A percentile compares a stretch with the other conserved stretches of the same genome.
phyloP scores from a whole-genome alignment of 2,797 vertebrate species.

The Euphonia xanthogaster region DNA sequence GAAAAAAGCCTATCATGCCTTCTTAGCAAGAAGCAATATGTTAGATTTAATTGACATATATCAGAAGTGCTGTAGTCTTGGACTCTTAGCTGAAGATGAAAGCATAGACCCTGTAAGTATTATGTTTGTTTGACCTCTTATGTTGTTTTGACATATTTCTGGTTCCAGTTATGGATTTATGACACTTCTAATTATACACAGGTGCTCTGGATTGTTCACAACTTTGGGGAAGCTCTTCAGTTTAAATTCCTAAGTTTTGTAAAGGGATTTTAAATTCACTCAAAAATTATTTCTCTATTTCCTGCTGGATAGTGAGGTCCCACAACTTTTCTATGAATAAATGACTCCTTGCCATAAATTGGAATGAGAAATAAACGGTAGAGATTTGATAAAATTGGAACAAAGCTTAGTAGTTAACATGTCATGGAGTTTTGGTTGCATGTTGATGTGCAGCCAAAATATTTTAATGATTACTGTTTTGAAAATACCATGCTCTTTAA shows the following conservation, averaged over 20 bases:
- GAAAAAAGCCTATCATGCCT: constrained; percentile 81
- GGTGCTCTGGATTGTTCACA: background rate
- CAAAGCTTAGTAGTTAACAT: background rate
- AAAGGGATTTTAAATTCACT: background rate
- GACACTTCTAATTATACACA: background rate
- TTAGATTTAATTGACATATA: constrained; percentile 90
- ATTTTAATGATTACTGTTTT: background rate
- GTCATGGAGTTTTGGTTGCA: background rate
- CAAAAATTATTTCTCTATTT: background rate
- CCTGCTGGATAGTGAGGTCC: background rate
- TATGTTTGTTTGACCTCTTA: background rate
- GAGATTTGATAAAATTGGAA: background rate
- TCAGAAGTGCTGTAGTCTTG: constrained; percentile 77
- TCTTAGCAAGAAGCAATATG: constrained; percentile 86
- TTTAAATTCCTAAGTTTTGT: background rate
- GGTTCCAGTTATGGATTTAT: background rate
- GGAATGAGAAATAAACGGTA: background rate
- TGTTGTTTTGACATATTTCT: background rate
- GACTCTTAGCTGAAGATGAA: constrained; percentile 70
- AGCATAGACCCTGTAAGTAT: constrained; percentile 82
- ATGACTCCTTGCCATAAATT: background rate
- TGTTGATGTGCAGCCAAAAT: background rate
- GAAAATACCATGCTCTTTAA: background rate
- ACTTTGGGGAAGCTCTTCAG: background rate
- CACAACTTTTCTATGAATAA: background rate